Base-by-base conservation (phyloP, 2,888 invertebrate genomes). In the Epistrophe grossulariae region DNA sequence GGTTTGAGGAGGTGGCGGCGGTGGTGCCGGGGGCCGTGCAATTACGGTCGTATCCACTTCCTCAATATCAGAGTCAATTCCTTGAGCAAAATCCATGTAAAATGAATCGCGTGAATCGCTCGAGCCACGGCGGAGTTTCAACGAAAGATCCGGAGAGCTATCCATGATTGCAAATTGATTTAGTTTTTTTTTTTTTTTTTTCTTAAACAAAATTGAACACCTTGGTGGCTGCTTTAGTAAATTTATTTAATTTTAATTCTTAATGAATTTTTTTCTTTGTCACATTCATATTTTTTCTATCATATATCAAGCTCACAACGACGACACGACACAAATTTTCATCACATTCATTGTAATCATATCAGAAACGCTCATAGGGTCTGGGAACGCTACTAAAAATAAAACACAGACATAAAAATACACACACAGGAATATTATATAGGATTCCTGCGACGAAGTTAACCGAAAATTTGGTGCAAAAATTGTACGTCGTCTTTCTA, bases 11-110 rank as follows among this genome's bases (percentile, higher is more conserved):
- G 88, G 89, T 43, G 89, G 73, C 8, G 88, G 88, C 28, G 89
- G 89, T n/a, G 89, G 89, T 43, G 89, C 88, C 45, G 89, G 88
- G 17, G 88, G 88, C 92, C 94, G 84, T 93, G 93, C 93, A 90
- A 94, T 94, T 66, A 95, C 95, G 76, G 96, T 96, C 60, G 96
- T 95, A 76, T 95, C 94, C 91, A 97, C 96, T 93, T 97, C 97
- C 92, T 97, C 97, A 90, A 97, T 97, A 91, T 97, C 97, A 24
- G 97, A 97, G 93, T 97, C 97, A 92, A 97, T 97, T 84, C 97
- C 97, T 94, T 96, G 97, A 90, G 97, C 97, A 92, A 97, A 97
- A 93, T 97, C 97, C 97, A 97, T 97, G 91, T 97, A 97, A 92
- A 97, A 97, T 76, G 97, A 97, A 93, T 97, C 97, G 88, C 97